These are phyloP conservation scores for Elaeidobius kamerunicus DNA, from an alignment of 2,888 invertebrate genomes.

Conservation along the genomic window DNA sequence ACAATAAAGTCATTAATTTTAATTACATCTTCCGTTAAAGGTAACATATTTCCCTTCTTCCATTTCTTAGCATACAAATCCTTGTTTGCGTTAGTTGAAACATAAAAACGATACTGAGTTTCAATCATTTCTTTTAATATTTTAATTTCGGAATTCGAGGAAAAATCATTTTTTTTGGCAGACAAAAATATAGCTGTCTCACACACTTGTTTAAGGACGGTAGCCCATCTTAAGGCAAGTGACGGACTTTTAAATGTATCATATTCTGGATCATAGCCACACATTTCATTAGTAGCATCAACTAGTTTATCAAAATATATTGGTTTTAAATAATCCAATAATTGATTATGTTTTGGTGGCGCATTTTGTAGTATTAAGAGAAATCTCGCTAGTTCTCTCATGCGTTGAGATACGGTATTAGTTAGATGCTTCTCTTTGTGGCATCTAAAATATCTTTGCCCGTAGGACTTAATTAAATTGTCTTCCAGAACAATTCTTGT, in stretches of 20 bases:
- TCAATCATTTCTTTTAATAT: conserved; percentile 13
- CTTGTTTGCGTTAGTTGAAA: conserved; percentile 7
- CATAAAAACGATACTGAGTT: conserved; percentile 19
- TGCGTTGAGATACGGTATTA: not conserved
- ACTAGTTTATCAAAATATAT: not conserved
- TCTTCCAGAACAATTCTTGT: not conserved
- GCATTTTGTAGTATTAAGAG: not conserved
- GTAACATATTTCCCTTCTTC: conserved; percentile 22
- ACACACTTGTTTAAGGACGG: conserved; percentile 22
- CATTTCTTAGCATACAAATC: conserved; percentile 15
- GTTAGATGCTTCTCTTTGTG: not conserved
- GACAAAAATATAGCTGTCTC: conserved; percentile 18
- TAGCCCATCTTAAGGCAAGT: conserved; percentile 24
- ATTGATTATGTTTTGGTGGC: not conserved
- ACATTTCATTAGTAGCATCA: conserved; percentile 12
- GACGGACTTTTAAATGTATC: conserved; percentile 23
- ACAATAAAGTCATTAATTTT: conserved; percentile 15
- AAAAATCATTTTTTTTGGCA: conserved; percentile 13
- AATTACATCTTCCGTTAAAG: conserved; percentile 20
- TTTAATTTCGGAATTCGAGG: conserved; percentile 12
- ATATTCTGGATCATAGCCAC: conserved; percentile 10
- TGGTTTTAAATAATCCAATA: not conserved
- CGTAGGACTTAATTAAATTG: not conserved
- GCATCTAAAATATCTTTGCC: not conserved
- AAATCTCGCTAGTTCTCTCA: not conserved